phyloP scores from a whole-genome alignment of 2,888 invertebrate species.

The Mythimna loreyi region DNA sequence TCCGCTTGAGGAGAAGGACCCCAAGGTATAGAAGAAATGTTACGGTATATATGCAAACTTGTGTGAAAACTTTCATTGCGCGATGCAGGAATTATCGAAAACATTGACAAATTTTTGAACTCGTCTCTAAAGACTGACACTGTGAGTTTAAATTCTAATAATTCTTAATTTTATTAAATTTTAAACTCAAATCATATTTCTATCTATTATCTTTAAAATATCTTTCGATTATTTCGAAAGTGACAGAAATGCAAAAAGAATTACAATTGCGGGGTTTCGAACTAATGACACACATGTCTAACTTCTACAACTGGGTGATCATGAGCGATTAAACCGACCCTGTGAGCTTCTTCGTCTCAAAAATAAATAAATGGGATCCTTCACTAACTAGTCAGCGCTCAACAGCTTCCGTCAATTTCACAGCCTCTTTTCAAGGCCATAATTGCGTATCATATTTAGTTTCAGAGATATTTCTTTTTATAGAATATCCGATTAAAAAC shows the following conservation, averaged over 20 bases:
- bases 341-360: not conserved
- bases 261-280: not conserved
- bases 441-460: too few species aligned
- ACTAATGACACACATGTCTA: not conserved
- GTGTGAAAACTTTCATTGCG: not conserved
- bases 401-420: constrained; percentile 61
- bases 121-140: too few species aligned
- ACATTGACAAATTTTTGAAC: too few species aligned
- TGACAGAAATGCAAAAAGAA: not conserved
- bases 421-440: constrained; percentile 56
- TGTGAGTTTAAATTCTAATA: not conserved
- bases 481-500: too few species aligned
- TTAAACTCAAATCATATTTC: not conserved
- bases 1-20: not conserved
- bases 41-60: not conserved
- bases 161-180: not conserved
- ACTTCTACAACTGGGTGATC: too few species aligned
- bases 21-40: not conserved
- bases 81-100: not conserved
- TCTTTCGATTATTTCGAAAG: not conserved
- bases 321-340: too few species aligned
- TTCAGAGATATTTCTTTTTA: too few species aligned
- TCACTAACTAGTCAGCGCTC: constrained; percentile 67
- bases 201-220: not conserved
- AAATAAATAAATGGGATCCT: not conserved